Percentiles rank a stretch among this genome's conserved stretches.
These are phyloP conservation scores for Ophioderma brevispina DNA, from an alignment of 35 echinoderm and acorn worm species.

Conservation along the genomic window DNA sequence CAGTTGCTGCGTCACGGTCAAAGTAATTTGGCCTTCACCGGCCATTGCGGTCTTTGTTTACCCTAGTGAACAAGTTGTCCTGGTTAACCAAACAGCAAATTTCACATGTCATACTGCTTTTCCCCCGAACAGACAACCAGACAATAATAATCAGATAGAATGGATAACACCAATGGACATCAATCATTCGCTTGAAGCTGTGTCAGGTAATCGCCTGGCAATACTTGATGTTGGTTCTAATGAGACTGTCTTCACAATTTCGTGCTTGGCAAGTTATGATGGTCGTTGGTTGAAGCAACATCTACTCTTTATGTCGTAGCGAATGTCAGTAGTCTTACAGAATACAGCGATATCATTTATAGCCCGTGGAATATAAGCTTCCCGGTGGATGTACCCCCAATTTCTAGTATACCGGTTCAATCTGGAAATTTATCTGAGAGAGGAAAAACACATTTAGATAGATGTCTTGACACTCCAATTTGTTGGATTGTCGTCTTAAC, in stretches of 20 bases:
- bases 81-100: background rate
- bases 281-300: background rate
- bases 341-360: background rate
- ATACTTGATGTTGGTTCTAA: background rate
- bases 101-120: background rate
- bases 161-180: background rate
- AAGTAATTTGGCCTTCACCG: background rate
- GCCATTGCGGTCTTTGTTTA: background rate
- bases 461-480: background rate
- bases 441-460: background rate
- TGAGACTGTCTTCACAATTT: background rate
- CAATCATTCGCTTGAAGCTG: background rate
- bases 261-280: background rate
- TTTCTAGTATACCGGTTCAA: too few species aligned
- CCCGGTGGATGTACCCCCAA: background rate
- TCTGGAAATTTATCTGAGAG: too few species aligned
- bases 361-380: background rate
- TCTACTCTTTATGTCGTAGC: background rate
- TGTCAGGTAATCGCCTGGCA: background rate
- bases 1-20: background rate
- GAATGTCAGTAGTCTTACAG: background rate
- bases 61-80: background rate
- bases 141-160: background rate
- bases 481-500: background rate
- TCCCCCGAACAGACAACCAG: background rate